These are phyloP conservation scores for Drosophila tanythrix DNA, from an alignment of 2,888 invertebrate genomes.

Conservation along the genomic window DNA sequence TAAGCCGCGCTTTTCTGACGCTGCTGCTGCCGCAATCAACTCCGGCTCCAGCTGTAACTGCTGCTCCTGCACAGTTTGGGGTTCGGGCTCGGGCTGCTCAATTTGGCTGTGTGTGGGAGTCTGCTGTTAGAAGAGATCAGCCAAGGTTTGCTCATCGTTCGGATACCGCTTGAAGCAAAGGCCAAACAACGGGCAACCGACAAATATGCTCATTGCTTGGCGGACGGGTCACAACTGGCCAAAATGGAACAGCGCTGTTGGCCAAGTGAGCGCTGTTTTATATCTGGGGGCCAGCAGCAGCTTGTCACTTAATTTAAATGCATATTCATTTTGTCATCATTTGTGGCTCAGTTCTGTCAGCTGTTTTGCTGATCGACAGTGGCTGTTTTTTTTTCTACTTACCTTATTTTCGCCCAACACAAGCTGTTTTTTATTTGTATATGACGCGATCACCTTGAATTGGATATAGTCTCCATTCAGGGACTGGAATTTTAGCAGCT, in stretches of 20 bases:
- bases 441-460: not conserved
- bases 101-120: conserved; percentile 11
- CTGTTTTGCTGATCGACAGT: conserved; percentile 50
- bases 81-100: conserved; percentile 9
- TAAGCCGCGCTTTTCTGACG: conserved; percentile 27
- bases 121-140: conserved; percentile 44
- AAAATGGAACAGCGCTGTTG: not conserved
- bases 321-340: conserved; percentile 20
- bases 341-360: conserved; percentile 32
- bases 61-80: not conserved
- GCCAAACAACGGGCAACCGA: conserved; percentile 42
- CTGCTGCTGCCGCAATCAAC: not conserved
- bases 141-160: conserved; percentile 51
- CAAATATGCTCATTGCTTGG: conserved; percentile 50
- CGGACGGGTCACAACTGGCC: conserved; percentile 26
- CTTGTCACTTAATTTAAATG: conserved; percentile 40
- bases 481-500: not conserved
- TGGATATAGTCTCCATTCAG: not conserved
- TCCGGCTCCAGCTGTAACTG: not conserved
- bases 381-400: conserved; percentile 23
- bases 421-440: not conserved
- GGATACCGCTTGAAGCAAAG: conserved; percentile 38
- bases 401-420: not conserved
- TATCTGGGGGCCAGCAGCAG: conserved; percentile 5
- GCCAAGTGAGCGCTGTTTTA: conserved; percentile 23